phyloP scores from a whole-genome alignment of 2,888 invertebrate species.

The Prenolepis imparis region DNA sequence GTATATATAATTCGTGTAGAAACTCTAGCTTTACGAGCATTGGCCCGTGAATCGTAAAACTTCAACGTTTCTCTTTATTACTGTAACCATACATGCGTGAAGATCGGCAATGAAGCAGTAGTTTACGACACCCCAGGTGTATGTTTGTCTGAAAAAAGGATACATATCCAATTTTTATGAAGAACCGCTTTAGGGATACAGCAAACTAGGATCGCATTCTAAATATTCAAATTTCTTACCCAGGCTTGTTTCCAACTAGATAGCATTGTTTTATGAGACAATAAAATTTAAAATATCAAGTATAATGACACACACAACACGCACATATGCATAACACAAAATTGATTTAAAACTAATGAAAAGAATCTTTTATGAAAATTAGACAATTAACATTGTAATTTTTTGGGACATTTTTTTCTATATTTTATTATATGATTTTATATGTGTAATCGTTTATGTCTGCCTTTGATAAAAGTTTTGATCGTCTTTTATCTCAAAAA shows the following conservation, averaged over 20 bases:
- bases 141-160: background rate
- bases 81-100: conserved; percentile 34
- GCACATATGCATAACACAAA: background rate
- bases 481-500: background rate
- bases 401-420: background rate
- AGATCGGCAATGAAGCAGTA: background rate
- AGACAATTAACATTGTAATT: background rate
- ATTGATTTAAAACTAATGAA: background rate
- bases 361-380: background rate
- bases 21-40: conserved; percentile 40
- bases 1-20: conserved; percentile 46
- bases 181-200: background rate
- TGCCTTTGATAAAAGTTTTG: background rate
- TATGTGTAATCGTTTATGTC: background rate
- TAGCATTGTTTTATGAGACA: background rate
- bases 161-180: conserved; percentile 1
- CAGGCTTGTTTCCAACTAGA: background rate
- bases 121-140: conserved; percentile 13
- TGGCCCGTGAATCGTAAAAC: conserved; percentile 54
- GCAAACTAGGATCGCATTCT: background rate
- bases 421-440: background rate
- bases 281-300: background rate
- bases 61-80: conserved; percentile 59
- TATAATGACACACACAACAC: background rate
- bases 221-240: background rate